These are phyloP conservation scores for Eupithecia centaureata DNA, from an alignment of 2,888 invertebrate species.

Conservation along the genomic window DNA sequence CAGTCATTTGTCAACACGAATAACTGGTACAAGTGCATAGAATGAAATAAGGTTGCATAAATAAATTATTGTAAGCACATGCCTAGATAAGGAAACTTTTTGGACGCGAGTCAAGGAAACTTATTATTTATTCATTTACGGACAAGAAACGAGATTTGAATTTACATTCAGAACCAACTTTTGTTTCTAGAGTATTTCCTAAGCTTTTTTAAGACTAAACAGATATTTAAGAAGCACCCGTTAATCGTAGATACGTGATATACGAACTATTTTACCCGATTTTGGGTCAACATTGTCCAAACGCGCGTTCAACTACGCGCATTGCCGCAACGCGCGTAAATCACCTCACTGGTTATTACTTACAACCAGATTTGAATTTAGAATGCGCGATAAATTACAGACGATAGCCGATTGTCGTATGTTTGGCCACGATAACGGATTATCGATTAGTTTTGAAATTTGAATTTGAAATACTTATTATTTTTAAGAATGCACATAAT, in stretches of 20 bases:
- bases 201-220: background rate
- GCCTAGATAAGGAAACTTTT: slow-evolving; percentile 5
- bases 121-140: slow-evolving; percentile 12
- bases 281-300: slow-evolving; percentile 70
- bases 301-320: slow-evolving; percentile 56
- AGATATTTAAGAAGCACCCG: slow-evolving; percentile 8
- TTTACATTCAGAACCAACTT: background rate
- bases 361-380: slow-evolving; percentile 45
- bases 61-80: slow-evolving; percentile 9
- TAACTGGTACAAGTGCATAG: background rate
- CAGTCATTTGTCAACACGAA: slow-evolving; percentile 4
- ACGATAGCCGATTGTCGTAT: slow-evolving; percentile 35
- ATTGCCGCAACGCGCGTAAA: slow-evolving; percentile 40
- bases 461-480: background rate
- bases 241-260: slow-evolving; percentile 7
- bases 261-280: slow-evolving; percentile 41
- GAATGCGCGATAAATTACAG: slow-evolving; percentile 40
- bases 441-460: background rate
- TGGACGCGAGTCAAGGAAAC: slow-evolving; percentile 11
- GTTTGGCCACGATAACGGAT: slow-evolving; percentile 19
- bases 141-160: slow-evolving; percentile 9
- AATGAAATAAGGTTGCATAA: background rate
- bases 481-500: background rate
- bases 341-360: slow-evolving; percentile 41
- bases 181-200: background rate